phyloP scores from a whole-genome alignment of 2,113 vertebrate genomes.

The Geococcyx californianus region DNA sequence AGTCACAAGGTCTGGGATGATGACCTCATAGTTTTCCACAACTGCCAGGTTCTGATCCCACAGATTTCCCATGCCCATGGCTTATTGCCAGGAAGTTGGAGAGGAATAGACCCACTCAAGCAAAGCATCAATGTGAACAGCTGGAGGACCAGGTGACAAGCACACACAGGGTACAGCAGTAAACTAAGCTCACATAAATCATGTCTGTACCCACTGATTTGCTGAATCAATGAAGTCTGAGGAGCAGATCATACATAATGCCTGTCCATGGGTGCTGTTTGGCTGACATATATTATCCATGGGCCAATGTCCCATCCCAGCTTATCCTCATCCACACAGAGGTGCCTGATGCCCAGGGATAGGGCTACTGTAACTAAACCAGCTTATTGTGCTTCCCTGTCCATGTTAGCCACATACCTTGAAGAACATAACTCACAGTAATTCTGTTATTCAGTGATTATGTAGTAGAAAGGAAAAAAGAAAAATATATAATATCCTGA shows the following conservation, averaged over 20 bases:
- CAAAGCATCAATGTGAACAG: not conserved
- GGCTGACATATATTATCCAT: not conserved
- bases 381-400: not conserved
- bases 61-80: not conserved
- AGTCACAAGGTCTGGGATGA: not conserved
- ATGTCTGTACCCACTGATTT: not conserved
- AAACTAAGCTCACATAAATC: not conserved
- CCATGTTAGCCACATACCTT: not conserved
- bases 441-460: not conserved
- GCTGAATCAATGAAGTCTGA: not conserved
- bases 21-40: not conserved
- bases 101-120: not conserved
- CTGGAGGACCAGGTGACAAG: not conserved
- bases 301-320: rapidly evolving
- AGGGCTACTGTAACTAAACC: not conserved
- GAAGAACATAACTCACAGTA: not conserved
- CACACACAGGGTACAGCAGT: not conserved
- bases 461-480: not conserved
- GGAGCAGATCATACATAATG: rapidly evolving
- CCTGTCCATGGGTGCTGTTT: not conserved
- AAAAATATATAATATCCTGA: not conserved
- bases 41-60: not conserved
- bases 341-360: not conserved
- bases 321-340: rapidly evolving
- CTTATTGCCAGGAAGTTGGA: not conserved